Conservation (phyloP, 2,113 vertebrate species). For the Porphyrio hochstetteri region DNA sequence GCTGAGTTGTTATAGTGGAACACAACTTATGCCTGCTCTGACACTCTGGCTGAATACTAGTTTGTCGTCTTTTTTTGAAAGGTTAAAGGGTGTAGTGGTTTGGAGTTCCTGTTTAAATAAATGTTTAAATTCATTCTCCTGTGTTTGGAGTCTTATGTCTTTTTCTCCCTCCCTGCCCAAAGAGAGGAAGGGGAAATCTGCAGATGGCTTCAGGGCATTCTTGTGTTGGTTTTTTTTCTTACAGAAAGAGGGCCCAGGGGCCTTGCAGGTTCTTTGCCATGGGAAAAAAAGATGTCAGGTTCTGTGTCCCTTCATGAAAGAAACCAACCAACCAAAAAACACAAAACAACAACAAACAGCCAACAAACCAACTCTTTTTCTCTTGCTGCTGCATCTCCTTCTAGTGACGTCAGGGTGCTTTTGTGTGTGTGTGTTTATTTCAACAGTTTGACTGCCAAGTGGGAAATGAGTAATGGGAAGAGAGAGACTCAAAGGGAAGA, state of each 20-base stretch:
- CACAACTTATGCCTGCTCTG: conserved; percentile 62
- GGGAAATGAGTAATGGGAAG: conserved; percentile 27
- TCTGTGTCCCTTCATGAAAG: background rate
- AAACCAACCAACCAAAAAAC: background rate
- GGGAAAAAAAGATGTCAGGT: background rate
- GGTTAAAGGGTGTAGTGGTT: conserved; percentile 77
- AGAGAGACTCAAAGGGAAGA: conserved; percentile 1
- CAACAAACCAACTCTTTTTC: background rate
- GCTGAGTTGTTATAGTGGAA: conserved; percentile 67
- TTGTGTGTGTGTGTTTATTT: conserved; percentile 18
- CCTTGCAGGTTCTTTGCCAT: background rate
- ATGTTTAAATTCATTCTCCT: conserved; percentile 65
- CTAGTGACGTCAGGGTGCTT: background rate
- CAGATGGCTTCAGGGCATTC: background rate
- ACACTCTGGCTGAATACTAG: conserved; percentile 73
- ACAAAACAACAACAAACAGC: background rate
- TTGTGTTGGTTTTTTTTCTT: background rate
- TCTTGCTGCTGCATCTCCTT: background rate
- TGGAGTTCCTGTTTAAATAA: conserved; percentile 83
- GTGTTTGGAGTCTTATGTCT: background rate
- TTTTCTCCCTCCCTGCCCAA: background rate
- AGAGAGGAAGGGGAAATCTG: background rate
- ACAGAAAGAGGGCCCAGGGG: background rate
- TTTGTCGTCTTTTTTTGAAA: conserved; percentile 73
- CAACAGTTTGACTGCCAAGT: background rate